phyloP scores from a whole-genome alignment of 2,797 vertebrate species.

The Oreonectes daqikongensis region DNA sequence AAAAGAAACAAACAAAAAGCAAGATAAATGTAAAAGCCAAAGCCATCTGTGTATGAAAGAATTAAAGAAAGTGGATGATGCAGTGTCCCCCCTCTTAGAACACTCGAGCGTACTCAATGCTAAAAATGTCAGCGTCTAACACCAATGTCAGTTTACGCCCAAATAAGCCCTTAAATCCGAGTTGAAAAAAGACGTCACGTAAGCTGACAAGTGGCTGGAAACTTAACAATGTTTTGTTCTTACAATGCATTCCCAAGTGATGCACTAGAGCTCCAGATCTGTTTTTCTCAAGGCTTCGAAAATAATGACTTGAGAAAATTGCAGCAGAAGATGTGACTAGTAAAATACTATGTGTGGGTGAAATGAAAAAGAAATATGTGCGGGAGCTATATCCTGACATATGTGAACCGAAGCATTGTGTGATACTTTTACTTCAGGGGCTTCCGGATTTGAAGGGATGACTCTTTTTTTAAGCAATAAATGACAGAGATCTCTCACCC shows the following conservation, averaged over 20 bases:
- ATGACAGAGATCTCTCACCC: constrained; percentile 14
- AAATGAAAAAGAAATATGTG: constrained; percentile 34
- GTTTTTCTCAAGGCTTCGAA: constrained; percentile 29
- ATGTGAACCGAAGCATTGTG: constrained; percentile 15
- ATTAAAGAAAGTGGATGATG: not conserved
- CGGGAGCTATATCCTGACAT: constrained; percentile 35
- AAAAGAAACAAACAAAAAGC: not conserved
- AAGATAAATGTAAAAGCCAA: not conserved
- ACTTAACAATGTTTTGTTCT: constrained; percentile 18
- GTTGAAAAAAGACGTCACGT: not conserved
- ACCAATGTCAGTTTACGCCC: not conserved
- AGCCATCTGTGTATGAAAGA: not conserved
- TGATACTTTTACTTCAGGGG: constrained; percentile 20
- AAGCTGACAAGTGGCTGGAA: constrained; percentile 15
- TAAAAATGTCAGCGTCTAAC: not conserved
- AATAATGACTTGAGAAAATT: constrained; percentile 50
- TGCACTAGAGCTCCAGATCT: constrained; percentile 8
- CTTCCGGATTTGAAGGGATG: constrained; percentile 16
- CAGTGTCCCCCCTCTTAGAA: not conserved
- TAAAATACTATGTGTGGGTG: constrained; percentile 37
- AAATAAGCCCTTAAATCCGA: not conserved
- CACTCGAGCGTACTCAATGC: not conserved
- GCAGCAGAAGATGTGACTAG: constrained; percentile 35
- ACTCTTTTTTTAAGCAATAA: constrained; percentile 26
- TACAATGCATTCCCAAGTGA: constrained; percentile 13